These are phyloP conservation scores for Takifugu flavidus DNA, from an alignment of 2,113 vertebrate genomes.

Conservation along the genomic window DNA sequence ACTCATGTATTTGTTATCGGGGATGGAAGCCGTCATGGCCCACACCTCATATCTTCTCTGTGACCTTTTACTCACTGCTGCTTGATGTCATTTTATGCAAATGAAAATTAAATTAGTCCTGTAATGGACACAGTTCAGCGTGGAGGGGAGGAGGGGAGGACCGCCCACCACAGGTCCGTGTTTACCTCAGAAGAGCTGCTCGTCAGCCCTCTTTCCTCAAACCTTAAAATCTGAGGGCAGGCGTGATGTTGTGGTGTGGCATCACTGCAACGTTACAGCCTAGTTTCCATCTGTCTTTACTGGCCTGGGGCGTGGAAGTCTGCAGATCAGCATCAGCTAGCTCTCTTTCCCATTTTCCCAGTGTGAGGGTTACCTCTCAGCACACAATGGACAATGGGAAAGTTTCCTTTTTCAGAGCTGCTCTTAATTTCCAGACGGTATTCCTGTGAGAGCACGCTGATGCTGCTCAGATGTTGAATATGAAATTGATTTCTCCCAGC, in stretches of 20 bases:
- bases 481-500: slow-evolving; percentile 29
- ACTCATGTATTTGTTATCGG: background rate
- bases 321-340: slow-evolving; percentile 6
- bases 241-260: no score
- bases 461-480: slow-evolving; percentile 30
- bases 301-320: slow-evolving; percentile 30
- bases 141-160: slow-evolving; percentile 38
- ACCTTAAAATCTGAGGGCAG: no score
- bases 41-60: background rate
- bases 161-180: slow-evolving; percentile 43
- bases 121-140: slow-evolving; percentile 30
- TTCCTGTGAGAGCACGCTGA: background rate
- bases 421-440: slow-evolving; percentile 6
- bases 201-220: background rate
- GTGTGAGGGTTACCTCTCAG: background rate
- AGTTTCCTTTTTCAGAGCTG: background rate
- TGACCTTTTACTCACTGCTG: slow-evolving; percentile 40
- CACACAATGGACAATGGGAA: background rate
- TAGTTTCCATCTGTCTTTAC: slow-evolving; percentile 30
- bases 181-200: slow-evolving; percentile 44
- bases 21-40: background rate
- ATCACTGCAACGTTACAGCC: no score
- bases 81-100: slow-evolving; percentile 57
- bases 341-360: no score
- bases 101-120: slow-evolving; percentile 56